Conservation (phyloP, 2,797 vertebrate species). For the Tangara arthus region DNA sequence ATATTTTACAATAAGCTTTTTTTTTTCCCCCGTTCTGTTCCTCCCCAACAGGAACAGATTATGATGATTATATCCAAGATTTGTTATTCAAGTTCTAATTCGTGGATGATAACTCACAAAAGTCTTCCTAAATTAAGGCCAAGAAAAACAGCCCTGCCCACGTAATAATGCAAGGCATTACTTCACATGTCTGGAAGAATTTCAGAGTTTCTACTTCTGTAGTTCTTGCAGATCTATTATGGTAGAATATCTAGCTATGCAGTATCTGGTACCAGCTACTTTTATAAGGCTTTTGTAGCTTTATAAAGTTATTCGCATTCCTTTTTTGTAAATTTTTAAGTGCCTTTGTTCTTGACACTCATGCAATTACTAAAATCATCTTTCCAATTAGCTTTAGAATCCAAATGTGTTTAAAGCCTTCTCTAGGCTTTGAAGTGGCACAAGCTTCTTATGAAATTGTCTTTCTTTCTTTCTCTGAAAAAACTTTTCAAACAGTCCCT, state of each 20-base stretch:
- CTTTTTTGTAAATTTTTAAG: neutral
- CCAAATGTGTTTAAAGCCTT: neutral
- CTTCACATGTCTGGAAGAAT: neutral
- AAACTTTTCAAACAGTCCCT: neutral
- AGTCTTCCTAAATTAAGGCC: constrained; percentile 9
- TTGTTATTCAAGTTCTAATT: constrained; percentile 35
- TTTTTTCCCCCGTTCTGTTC: neutral
- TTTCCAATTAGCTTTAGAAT: constrained; percentile 9
- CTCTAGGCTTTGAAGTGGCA: neutral
- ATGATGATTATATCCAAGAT: neutral
- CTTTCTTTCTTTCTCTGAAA: neutral
- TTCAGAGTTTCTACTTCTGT: neutral
- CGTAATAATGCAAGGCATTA: constrained; percentile 25
- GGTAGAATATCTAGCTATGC: neutral
- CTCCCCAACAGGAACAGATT: neutral
- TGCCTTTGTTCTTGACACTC: neutral
- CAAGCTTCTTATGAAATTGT: neutral
- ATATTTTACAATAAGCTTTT: neutral
- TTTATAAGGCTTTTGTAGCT: neutral
- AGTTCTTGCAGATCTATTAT: neutral
- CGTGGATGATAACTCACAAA: neutral
- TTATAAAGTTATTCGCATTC: neutral
- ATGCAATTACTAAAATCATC: neutral
- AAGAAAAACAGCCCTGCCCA: constrained; percentile 37
- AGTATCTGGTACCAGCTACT: neutral